phyloP scores from a whole-genome alignment of 2,797 vertebrate genomes.

The Megaceryle alcyon region DNA sequence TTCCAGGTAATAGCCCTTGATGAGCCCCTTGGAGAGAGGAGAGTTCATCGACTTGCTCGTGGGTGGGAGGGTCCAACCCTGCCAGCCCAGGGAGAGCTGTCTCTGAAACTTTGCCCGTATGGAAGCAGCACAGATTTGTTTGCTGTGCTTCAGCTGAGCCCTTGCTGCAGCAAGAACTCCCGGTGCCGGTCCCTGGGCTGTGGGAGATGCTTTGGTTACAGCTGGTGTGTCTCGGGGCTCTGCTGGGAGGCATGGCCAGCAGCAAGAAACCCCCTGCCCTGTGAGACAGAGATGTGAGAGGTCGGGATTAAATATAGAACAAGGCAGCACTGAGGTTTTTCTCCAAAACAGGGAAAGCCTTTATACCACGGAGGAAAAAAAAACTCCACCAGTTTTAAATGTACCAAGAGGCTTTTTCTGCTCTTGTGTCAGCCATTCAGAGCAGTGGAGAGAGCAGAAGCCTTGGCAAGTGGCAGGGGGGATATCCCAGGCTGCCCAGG shows the following conservation, averaged over 20 bases:
- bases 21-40: background rate
- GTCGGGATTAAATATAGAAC: background rate
- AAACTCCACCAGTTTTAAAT: background rate
- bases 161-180: no score
- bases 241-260: background rate
- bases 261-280: background rate
- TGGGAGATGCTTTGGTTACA: background rate
- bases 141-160: background rate
- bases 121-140: background rate
- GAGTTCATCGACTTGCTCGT: background rate
- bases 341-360: background rate
- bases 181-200: fast-evolving
- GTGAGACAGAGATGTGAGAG: no score
- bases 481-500: no score
- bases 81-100: background rate
- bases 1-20: background rate
- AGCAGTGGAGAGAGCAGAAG: background rate
- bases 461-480: background rate
- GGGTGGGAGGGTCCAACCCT: background rate
- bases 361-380: background rate
- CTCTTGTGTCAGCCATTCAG: background rate
- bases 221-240: fast-evolving
- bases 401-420: background rate
- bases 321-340: background rate
- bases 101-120: background rate